A percentile compares a stretch with the other conserved stretches of the same genome.
phyloP scores from a whole-genome alignment of 2,113 vertebrate genomes.

The Chunga burmeisteri region DNA sequence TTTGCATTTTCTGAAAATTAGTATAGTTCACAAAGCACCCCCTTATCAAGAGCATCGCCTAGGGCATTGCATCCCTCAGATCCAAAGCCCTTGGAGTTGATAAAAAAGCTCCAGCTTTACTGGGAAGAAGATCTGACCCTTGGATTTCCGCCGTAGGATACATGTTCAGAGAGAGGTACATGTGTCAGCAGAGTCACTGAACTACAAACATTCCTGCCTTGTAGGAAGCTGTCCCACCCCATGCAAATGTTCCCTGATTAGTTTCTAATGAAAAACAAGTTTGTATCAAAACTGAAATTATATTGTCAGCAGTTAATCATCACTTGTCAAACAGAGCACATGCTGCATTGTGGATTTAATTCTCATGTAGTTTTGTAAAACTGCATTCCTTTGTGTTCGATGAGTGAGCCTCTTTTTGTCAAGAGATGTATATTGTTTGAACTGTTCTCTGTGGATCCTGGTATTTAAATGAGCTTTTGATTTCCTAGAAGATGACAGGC shows the following conservation, averaged over 20 bases:
- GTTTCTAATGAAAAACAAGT: constrained; percentile 66
- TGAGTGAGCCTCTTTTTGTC: background rate
- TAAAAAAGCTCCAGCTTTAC: background rate
- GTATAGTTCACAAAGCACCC: background rate
- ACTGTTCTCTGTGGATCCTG: background rate
- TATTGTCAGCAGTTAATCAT: constrained; percentile 76
- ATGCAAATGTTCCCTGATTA: constrained; percentile 27
- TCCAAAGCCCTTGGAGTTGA: background rate
- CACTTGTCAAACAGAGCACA: constrained; percentile 67
- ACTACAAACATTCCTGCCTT: background rate
- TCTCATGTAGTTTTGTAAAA: constrained; percentile 11
- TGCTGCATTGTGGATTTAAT: constrained; percentile 53
- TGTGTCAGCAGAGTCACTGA: background rate
- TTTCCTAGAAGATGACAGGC: constrained; percentile 10
- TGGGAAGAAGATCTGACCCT: background rate
- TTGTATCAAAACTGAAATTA: constrained; percentile 69
- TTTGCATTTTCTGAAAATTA: background rate
- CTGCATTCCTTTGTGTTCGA: background rate
- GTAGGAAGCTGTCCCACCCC: background rate
- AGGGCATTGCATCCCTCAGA: background rate
- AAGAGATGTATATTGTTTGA: constrained; percentile 13
- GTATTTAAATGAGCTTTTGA: constrained; percentile 8
- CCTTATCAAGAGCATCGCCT: background rate
- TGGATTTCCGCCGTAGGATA: background rate
- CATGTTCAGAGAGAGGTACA: background rate